phyloP scores from a whole-genome alignment of 2,888 invertebrate species.

The Latrodectus elegans region DNA sequence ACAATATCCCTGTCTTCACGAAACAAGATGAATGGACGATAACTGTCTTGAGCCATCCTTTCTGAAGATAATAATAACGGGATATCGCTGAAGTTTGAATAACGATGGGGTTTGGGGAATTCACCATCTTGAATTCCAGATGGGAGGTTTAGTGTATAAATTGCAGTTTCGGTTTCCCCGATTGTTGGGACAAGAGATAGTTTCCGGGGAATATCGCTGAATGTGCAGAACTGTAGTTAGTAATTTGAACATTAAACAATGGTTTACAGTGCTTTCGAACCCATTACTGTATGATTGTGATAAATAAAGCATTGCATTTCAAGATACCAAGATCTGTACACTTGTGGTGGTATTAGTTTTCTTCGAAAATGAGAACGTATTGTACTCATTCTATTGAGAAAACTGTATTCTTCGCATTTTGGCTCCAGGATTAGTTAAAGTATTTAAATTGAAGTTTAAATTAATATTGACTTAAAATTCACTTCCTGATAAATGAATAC shows the following conservation, averaged over 20 bases:
- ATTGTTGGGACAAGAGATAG: background rate
- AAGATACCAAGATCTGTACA: too few relatives aligned
- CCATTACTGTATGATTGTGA: too few relatives aligned
- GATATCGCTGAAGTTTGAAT: background rate
- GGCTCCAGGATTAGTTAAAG: too few relatives aligned
- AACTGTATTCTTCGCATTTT: too few relatives aligned
- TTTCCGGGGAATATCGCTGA: background rate
- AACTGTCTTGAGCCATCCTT: background rate
- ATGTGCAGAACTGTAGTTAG: background rate
- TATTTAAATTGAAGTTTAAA: too few relatives aligned
- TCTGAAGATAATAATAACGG: background rate
- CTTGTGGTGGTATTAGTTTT: too few relatives aligned
- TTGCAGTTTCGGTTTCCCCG: slow-evolving; percentile 3
- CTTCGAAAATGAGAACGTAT: too few relatives aligned
- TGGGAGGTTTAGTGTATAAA: slow-evolving; percentile 5
- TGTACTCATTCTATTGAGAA: too few relatives aligned
- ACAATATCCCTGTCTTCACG: background rate
- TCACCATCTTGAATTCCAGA: slow-evolving; percentile 1
- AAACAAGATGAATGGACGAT: slow-evolving; percentile 1
- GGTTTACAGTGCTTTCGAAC: background rate
- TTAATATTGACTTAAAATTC: too few relatives aligned
- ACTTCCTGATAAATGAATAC: too few relatives aligned
- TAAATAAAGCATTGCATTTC: too few relatives aligned
- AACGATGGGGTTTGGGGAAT: background rate
- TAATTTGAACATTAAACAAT: slow-evolving; percentile 5